These are phyloP conservation scores for Incurvaria masculella DNA, from an alignment of 2,888 invertebrate genomes.

Conservation along the genomic window DNA sequence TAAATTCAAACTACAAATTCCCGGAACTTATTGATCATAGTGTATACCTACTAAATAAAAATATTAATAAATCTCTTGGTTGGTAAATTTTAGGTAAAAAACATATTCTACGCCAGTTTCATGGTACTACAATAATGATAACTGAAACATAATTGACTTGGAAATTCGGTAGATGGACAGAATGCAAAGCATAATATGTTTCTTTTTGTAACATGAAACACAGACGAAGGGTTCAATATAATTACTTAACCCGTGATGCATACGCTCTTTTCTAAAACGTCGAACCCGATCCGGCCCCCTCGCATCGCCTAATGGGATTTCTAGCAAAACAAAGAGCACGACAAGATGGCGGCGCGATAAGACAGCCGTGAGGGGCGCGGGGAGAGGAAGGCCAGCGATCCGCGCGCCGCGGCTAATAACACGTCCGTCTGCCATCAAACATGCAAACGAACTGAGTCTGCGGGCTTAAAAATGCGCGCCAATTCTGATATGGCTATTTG, in stretches of 20 bases:
- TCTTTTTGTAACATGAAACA: too few relatives aligned
- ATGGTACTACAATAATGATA: too few relatives aligned
- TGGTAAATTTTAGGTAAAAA: too few relatives aligned
- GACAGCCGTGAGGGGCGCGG: slow-evolving; percentile 16
- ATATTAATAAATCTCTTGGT: too few relatives aligned
- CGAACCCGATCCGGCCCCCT: slow-evolving; percentile 43
- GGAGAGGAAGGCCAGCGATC: slow-evolving; percentile 19
- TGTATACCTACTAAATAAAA: too few relatives aligned
- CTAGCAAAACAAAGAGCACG: neutral
- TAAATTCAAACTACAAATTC: too few relatives aligned
- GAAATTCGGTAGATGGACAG: too few relatives aligned
- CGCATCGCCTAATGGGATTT: neutral
- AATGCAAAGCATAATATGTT: too few relatives aligned
- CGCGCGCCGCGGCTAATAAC: slow-evolving; percentile 44
- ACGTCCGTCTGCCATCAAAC: slow-evolving; percentile 20
- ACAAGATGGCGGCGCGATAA: neutral
- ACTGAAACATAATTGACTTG: too few relatives aligned
- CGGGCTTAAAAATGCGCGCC: neutral
- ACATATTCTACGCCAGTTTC: too few relatives aligned
- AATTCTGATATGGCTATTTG: neutral
- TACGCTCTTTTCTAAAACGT: slow-evolving; percentile 44
- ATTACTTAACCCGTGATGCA: neutral
- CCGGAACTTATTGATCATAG: too few relatives aligned
- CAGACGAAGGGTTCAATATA: too few relatives aligned
- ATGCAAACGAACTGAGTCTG: neutral